phyloP scores from a whole-genome alignment of 2,888 invertebrate genomes.

The Protodeltote pygarga region DNA sequence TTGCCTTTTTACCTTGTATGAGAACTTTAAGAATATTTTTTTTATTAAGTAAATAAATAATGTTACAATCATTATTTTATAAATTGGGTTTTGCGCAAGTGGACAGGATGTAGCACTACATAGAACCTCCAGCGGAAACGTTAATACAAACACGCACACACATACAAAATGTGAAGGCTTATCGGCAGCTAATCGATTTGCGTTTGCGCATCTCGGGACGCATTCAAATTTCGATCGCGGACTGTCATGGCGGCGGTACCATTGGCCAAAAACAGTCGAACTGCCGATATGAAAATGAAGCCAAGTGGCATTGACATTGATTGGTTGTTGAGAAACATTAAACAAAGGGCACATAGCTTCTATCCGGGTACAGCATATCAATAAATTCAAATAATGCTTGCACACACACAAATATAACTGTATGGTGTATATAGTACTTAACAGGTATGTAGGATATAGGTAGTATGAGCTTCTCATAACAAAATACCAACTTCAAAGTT shows the following conservation, averaged over 20 bases:
- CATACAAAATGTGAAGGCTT: slow-evolving; percentile 55
- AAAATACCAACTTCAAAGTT: too few relatives aligned
- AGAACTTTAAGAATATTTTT: slow-evolving; percentile 12
- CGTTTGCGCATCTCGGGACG: slow-evolving; percentile 81
- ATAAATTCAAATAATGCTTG: slow-evolving; percentile 24
- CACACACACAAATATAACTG: slow-evolving; percentile 7
- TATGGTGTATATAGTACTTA: too few relatives aligned
- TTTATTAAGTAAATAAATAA: slow-evolving; percentile 41
- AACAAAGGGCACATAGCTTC: slow-evolving; percentile 52
- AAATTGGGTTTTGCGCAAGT: slow-evolving; percentile 43
- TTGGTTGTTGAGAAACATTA: slow-evolving; percentile 64
- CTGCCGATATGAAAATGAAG: slow-evolving; percentile 62
- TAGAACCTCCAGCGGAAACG: slow-evolving; percentile 72
- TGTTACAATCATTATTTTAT: slow-evolving; percentile 43
- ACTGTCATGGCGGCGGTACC: slow-evolving; percentile 77
- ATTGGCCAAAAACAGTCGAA: slow-evolving; percentile 66
- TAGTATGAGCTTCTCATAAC: neutral
- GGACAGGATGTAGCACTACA: slow-evolving; percentile 64
- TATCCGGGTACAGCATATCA: slow-evolving; percentile 27
- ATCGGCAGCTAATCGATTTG: slow-evolving; percentile 79
- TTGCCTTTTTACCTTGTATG: slow-evolving; percentile 8
- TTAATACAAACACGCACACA: slow-evolving; percentile 60
- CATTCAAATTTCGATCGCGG: slow-evolving; percentile 83
- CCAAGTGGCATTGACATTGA: slow-evolving; percentile 78
- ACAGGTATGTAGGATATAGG: too few relatives aligned